These are phyloP conservation scores for Julus scanicus DNA, from an alignment of 2,888 invertebrate genomes.

Conservation along the genomic window DNA sequence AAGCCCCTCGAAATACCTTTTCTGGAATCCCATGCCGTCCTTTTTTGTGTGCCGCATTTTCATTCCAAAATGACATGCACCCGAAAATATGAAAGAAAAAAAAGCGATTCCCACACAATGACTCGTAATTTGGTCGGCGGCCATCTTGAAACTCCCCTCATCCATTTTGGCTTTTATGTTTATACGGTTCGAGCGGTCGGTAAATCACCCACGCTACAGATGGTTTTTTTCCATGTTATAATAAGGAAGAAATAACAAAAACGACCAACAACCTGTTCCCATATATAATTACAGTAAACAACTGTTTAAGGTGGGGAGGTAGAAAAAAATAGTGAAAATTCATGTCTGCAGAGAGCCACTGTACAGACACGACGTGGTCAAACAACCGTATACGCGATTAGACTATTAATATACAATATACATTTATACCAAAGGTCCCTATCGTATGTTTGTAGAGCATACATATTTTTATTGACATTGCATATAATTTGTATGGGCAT, in stretches of 20 bases:
- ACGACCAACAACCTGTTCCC: conserved; percentile 5
- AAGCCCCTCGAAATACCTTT: not conserved
- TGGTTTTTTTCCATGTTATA: not conserved
- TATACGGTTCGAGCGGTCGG: not conserved
- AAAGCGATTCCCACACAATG: no score
- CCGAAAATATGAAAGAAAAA: not conserved
- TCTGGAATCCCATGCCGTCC: no score
- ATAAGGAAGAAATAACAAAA: conserved; percentile 31
- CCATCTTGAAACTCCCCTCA: conserved; percentile 20
- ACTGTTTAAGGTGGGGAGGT: not conserved
- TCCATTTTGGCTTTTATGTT: not conserved
- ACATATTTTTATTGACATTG: no score
- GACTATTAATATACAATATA: no score
- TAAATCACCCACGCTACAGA: not conserved
- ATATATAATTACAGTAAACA: conserved; percentile 19
- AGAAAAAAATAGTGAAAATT: not conserved
- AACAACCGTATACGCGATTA: no score
- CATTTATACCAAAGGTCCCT: no score
- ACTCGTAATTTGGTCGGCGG: not conserved
- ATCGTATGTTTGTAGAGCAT: no score
- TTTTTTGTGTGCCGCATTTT: no score
- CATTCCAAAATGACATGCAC: not conserved
- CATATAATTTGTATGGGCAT: no score
- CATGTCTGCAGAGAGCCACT: no score
- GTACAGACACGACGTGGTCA: no score